Conservation (phyloP, 1,140 invertebrate species). For the Drosophila micromelanica region DNA sequence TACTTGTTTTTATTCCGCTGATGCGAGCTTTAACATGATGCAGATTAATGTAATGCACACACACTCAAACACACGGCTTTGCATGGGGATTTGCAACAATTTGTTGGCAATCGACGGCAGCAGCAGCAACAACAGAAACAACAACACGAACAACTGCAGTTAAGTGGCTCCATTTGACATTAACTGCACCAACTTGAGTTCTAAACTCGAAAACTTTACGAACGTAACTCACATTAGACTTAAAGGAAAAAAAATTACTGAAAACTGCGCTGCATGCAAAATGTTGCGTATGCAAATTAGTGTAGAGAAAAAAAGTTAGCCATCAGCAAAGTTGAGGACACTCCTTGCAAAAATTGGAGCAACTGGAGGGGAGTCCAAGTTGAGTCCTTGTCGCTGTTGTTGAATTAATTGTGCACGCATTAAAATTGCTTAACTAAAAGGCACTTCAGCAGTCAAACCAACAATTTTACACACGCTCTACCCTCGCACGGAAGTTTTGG, state of each 20-base stretch:
- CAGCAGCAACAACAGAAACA: conserved; percentile 24
- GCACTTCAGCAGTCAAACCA: conserved; percentile 28
- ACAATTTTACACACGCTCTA: conserved; percentile 2
- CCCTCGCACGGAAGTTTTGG: conserved; percentile 11
- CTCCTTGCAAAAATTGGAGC: conserved; percentile 25
- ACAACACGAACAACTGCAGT: conserved; percentile 30
- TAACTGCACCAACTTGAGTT: conserved; percentile 51
- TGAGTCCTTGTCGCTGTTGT: conserved; percentile 59
- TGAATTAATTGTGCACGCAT: conserved; percentile 77
- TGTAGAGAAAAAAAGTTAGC: conserved; percentile 25
- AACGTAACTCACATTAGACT: conserved; percentile 7
- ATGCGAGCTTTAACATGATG: conserved; percentile 59
- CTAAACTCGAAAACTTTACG: conserved; percentile 19
- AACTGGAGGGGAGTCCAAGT: conserved; percentile 37
- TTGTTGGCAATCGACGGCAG: conserved; percentile 61
- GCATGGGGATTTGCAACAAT: conserved; percentile 46
- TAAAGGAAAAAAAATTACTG: conserved; percentile 43
- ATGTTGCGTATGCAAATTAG: conserved; percentile 70
- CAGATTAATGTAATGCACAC: conserved; percentile 65
- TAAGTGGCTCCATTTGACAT: conserved; percentile 70
- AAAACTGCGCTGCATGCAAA: conserved; percentile 50
- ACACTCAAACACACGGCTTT: background rate
- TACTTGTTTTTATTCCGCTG: conserved; percentile 30
- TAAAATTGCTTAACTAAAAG: conserved; percentile 73
- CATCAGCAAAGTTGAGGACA: conserved; percentile 11